Evolutionary conservation across 2,888 invertebrate genomes (phyloP), one percentile per base, ranked within the genome.

Genomic region (Stenotaenia linearis): DNA sequence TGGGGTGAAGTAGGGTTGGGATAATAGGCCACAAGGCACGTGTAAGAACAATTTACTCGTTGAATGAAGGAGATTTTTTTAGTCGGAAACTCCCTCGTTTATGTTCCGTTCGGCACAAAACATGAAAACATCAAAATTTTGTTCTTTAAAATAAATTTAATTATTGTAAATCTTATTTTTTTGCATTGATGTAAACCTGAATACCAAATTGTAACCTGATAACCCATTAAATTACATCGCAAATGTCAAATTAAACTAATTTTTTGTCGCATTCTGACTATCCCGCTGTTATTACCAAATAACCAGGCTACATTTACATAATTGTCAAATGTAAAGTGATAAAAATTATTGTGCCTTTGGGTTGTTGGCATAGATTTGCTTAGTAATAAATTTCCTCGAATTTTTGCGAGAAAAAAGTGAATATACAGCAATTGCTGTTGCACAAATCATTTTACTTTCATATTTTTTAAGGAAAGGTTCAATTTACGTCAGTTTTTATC

Each of bases 11-110:
- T 61, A 61, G 28, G 61, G 61, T 23, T 61, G 61, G 61, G 9
- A 61, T 61, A 61, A 28, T 61, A 28, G 61, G 61, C 61, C 61
- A 61, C 61, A 61, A 61, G 61, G 61, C 61, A 61, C 61, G 61
- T 28, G 61, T 21, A 45, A 45, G 25, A 61, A 61, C 25, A 61
- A 28, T 61, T 61, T 28, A 61, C 28, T 61, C 15, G 61, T 25
- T 61, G 61, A 61, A 61, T 61, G 61, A 61, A 61, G 61, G 23
- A 25, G 61, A 25, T 5, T 61, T 25, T 10, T 61, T 23, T 6
- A 25, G 6, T 25, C 1, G 15, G 15, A 28, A 10, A 61, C 61
- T 61, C 28, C 61, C 28, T 61, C 61, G 25, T 61, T 61, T 61
- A 61, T 61, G 61, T 61, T 61, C 25, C 25, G 61, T 61, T 61